These are phyloP conservation scores for Psilopogon haemacephalus DNA, from an alignment of 2,113 vertebrate genomes.

Conservation along the genomic window DNA sequence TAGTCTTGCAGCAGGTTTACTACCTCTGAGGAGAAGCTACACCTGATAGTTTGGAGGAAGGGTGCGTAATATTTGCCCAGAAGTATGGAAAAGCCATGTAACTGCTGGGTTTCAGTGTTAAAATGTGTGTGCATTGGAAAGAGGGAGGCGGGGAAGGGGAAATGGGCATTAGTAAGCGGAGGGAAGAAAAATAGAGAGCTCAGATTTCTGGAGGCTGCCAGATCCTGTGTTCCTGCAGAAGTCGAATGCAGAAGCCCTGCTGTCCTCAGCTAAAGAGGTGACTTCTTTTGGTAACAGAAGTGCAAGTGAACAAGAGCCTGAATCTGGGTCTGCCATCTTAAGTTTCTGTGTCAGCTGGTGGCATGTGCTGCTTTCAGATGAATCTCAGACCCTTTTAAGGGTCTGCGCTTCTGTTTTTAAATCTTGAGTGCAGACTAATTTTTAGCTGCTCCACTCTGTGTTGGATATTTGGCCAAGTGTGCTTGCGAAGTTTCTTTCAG, in stretches of 20 bases:
- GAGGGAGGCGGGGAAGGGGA: not conserved
- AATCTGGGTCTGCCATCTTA: not conserved
- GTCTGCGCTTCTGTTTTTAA: not conserved
- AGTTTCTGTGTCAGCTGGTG: not conserved
- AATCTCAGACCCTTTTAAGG: not conserved
- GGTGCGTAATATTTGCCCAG: not conserved
- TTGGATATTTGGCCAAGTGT: not conserved
- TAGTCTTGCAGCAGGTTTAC: not conserved
- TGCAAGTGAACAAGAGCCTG: accelerated
- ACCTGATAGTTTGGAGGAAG: not conserved
- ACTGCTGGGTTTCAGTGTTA: not conserved
- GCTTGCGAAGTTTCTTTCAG: constrained; percentile 38
- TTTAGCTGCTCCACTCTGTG: not conserved
- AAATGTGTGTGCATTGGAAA: not conserved
- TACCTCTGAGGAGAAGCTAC: not conserved
- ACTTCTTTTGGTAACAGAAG: not conserved
- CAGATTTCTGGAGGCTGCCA: constrained; percentile 50
- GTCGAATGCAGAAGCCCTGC: not conserved
- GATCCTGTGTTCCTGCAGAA: constrained; percentile 22
- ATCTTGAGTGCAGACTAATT: not conserved
- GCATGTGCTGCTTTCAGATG: not conserved
- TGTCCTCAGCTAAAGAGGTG: not conserved
- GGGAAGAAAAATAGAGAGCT: constrained; percentile 44
- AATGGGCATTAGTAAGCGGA: constrained; percentile 34
- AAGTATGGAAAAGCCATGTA: constrained; percentile 32